phyloP scores from a whole-genome alignment of 1,140 invertebrate species.

The Zaprionus capensis region DNA sequence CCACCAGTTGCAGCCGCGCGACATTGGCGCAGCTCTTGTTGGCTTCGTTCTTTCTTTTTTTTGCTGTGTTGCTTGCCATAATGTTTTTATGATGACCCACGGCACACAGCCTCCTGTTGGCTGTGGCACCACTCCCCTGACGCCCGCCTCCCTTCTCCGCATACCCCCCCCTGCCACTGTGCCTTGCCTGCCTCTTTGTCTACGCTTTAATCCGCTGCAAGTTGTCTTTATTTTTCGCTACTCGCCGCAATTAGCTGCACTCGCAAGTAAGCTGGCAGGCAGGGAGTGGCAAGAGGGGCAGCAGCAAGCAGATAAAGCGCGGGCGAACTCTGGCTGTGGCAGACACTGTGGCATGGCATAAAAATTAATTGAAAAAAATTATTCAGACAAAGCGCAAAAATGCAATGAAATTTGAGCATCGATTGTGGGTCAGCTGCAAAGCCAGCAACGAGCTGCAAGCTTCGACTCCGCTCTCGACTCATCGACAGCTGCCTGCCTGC shows the following conservation, averaged over 20 bases:
- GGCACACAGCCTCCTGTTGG: conserved; percentile 49
- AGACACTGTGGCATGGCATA: conserved; percentile 40
- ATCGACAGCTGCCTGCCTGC: conserved; percentile 45
- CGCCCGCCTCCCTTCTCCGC: background rate
- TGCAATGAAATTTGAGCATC: conserved; percentile 79
- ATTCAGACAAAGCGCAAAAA: conserved; percentile 42
- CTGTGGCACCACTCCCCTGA: background rate
- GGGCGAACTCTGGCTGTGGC: conserved; percentile 10
- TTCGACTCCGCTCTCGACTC: background rate
- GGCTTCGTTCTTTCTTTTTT: background rate
- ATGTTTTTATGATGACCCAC: conserved; percentile 81
- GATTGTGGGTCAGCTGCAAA: conserved; percentile 67
- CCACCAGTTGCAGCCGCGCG: conserved; percentile 50
- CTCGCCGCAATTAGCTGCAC: conserved; percentile 77
- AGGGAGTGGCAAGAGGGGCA: no score
- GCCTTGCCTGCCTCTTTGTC: background rate
- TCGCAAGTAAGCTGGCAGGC: conserved; percentile 12
- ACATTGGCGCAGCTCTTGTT: conserved; percentile 8
- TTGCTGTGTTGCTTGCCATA: conserved; percentile 71
- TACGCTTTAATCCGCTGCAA: conserved; percentile 57
- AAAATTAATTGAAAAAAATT: conserved; percentile 73
- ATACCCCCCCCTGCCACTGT: background rate
- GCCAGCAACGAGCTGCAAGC: no score
- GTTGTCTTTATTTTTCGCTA: conserved; percentile 77
- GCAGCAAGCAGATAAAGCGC: background rate